Evolutionary conservation across 2,888 invertebrate species (phyloP).

Genomic region (Hydriomena furcata): DNA sequence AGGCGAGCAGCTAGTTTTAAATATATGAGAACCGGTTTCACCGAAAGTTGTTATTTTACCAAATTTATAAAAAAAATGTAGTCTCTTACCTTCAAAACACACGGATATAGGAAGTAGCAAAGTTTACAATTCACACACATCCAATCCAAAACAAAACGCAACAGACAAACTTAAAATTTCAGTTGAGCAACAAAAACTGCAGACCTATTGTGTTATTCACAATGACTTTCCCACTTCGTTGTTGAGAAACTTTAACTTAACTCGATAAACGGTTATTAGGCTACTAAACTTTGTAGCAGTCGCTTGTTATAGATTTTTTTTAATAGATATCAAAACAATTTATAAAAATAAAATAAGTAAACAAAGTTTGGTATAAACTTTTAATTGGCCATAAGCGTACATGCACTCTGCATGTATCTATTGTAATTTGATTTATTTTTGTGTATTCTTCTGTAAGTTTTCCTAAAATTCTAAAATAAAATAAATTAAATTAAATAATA

Average conservation of each 20-base stretch:
- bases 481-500: too few species aligned
- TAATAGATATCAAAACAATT: background rate
- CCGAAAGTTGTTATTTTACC: too few species aligned
- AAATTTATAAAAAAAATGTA: too few species aligned
- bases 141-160: conserved; percentile 22
- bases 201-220: conserved; percentile 31
- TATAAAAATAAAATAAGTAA: too few species aligned
- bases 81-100: background rate
- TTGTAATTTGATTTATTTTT: too few species aligned
- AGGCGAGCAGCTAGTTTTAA: too few species aligned
- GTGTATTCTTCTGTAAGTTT: too few species aligned
- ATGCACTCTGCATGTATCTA: too few species aligned
- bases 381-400: too few species aligned
- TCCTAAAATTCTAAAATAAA: too few species aligned
- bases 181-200: conserved; percentile 25
- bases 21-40: too few species aligned
- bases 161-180: conserved; percentile 27
- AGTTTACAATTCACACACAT: conserved; percentile 18
- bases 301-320: conserved; percentile 2
- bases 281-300: conserved; percentile 20
- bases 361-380: too few species aligned
- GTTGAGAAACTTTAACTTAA: conserved; percentile 28
- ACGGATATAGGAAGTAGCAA: conserved; percentile 14
- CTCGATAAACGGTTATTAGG: conserved; percentile 26
- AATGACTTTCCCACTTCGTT: conserved; percentile 30